phyloP scores from a whole-genome alignment of 2,888 invertebrate genomes.

The Apantesis nais region DNA sequence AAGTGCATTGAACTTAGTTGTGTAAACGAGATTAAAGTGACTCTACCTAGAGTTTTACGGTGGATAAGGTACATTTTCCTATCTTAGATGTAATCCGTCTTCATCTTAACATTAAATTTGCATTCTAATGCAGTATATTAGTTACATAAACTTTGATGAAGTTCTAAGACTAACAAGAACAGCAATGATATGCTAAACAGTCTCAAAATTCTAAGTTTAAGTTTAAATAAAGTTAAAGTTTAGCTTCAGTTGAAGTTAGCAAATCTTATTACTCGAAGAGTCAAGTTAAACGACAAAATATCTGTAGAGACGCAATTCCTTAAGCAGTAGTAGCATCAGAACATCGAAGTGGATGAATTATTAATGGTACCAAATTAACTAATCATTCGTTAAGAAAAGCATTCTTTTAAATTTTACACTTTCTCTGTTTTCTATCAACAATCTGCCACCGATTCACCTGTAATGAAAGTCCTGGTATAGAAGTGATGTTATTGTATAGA shows the following conservation, averaged over 20 bases:
- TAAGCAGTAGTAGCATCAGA: not conserved
- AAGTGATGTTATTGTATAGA: too few species aligned
- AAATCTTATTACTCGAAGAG: not conserved
- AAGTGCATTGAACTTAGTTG: too few species aligned
- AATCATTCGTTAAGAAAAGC: too few species aligned
- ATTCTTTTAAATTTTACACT: too few species aligned
- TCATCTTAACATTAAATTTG: not conserved
- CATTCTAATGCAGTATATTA: not conserved
- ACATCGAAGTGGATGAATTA: not conserved
- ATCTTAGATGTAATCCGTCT: not conserved
- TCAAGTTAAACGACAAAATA: not conserved
- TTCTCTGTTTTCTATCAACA: too few species aligned
- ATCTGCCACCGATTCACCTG: too few species aligned
- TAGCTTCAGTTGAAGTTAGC: not conserved
- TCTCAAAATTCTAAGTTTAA: constrained; percentile 5
- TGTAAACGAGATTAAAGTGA: too few species aligned
- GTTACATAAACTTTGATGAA: not conserved
- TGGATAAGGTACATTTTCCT: too few species aligned
- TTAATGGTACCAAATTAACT: not conserved
- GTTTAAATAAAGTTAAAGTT: too few species aligned
- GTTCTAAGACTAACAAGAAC: not conserved
- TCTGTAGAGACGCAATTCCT: not conserved
- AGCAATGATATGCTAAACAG: constrained; percentile 4
- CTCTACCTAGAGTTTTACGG: too few species aligned
- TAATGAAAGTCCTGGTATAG: too few species aligned